Evolutionary conservation across 1,140 invertebrate genomes (phyloP), one percentile per base, ranked within the genome.

Genomic region (Grapholita molesta): DNA sequence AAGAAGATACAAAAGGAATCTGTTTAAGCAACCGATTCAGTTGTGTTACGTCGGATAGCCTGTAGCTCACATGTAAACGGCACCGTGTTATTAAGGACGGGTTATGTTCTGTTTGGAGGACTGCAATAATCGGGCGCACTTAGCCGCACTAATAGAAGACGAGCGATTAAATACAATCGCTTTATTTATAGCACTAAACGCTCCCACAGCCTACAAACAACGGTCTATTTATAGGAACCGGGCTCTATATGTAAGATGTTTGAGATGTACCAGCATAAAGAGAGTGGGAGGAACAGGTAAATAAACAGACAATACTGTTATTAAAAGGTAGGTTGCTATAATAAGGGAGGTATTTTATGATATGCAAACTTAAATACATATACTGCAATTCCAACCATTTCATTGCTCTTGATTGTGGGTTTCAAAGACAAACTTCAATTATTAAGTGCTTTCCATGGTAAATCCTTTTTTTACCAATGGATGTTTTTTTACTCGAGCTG

Each of bases 111-210:
- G 55, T 61, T 61, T 28, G 55, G 55, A 61, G 55, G 55, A 32
- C 24, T 61, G 55, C 55, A 15, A 61, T 61, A 61, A 61, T 61
- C 15, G 25, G 55, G 12, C 55, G 25, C 25, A 25, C 24, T 61
- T 61, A 32, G 55, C 55, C 55, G 55, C 25, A 32, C 55, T 61
- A 28, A 61, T 61, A 61, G 53, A 25, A 55, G 55, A 61, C 24
- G 55, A 61, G 25, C 55, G 23, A 61, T 61, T 61, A 61, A 61
- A 61, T 28, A 32, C 24, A 28, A 61, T 61, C 24, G 25, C 55
- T 61, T 61, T 61, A 61, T 61, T 61, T 61, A 61, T 61, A 61
- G 55, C 55, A 8, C 55, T 61, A 28, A 61, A 61, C 25, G 55
- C 25, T 28, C 53, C 23, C 53, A 55, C 24, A 55, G 55, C 1